phyloP scores from a whole-genome alignment of 1,140 invertebrate genomes.

The Magallana ariakensis region DNA sequence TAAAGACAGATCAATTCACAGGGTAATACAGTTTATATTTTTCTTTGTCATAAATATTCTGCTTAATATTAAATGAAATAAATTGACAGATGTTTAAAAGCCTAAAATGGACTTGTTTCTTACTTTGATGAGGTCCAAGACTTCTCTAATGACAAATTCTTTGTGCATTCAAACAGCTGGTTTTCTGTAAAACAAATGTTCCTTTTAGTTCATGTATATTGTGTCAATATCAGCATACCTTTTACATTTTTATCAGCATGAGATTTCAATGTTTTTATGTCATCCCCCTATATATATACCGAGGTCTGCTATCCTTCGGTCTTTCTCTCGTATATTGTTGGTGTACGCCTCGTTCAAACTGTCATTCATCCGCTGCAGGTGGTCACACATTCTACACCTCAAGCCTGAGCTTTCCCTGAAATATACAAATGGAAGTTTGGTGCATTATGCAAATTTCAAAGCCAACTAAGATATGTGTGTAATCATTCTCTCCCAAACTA shows the following conservation, averaged over 20 bases:
- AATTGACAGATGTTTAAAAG: too few species aligned
- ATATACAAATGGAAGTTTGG: too few species aligned
- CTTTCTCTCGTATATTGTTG: slow-evolving; percentile 54
- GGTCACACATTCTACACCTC: slow-evolving; percentile 50
- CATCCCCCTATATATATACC: slow-evolving; percentile 40
- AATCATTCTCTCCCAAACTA: too few species aligned
- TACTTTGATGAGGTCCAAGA: slow-evolving; percentile 3
- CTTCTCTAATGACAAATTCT: slow-evolving; percentile 18
- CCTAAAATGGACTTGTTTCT: too few species aligned
- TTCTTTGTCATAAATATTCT: too few species aligned
- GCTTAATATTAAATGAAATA: too few species aligned
- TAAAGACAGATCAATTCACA: not conserved
- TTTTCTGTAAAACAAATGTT: not conserved
- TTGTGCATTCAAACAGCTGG: slow-evolving; percentile 7
- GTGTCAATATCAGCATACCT: not conserved
- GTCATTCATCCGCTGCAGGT: slow-evolving; percentile 53
- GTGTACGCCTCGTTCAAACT: slow-evolving; percentile 56
- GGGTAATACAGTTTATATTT: too few species aligned
- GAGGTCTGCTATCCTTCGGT: slow-evolving; percentile 55
- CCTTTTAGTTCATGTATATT: not conserved
- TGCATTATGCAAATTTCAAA: too few species aligned
- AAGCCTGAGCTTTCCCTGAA: not conserved
- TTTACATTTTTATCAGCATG: not conserved
- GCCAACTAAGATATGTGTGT: too few species aligned
- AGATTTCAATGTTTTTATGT: not conserved